phyloP scores from a whole-genome alignment of 2,113 vertebrate species.

The cattle (Bos taurus) region DNA sequence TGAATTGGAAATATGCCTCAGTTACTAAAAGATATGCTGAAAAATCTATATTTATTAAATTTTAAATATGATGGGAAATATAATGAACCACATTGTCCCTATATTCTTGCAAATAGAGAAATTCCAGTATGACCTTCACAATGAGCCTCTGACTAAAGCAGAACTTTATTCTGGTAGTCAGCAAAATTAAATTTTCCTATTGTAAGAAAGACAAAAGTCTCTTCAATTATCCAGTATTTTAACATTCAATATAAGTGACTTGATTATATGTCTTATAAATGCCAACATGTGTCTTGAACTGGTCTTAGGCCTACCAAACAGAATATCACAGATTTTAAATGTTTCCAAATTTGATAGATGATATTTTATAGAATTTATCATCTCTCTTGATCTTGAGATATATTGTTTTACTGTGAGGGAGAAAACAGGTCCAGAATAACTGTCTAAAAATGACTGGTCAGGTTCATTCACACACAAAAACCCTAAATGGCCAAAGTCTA shows the following conservation, averaged over 20 bases:
- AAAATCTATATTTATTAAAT: slow-evolving; percentile 90
- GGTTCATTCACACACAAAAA: neutral
- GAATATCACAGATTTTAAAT: slow-evolving; percentile 4
- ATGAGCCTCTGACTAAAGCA: slow-evolving; percentile 54
- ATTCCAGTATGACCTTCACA: slow-evolving; percentile 53
- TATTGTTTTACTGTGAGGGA: slow-evolving; percentile 68
- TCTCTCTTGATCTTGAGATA: slow-evolving; percentile 63
- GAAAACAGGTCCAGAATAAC: neutral
- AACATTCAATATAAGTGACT: slow-evolving; percentile 85
- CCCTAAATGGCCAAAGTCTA: neutral
- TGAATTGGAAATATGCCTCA: neutral
- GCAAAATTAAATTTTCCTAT: slow-evolving; percentile 87
- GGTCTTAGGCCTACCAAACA: slow-evolving; percentile 45
- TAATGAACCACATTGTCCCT: slow-evolving; percentile 88
- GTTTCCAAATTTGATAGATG: neutral
- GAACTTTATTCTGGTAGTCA: slow-evolving; percentile 49
- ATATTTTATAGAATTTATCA: slow-evolving; percentile 31
- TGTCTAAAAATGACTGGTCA: neutral
- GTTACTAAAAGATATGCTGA: slow-evolving; percentile 83
- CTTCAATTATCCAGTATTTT: slow-evolving; percentile 89
- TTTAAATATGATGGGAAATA: slow-evolving; percentile 91
- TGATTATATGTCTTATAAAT: slow-evolving; percentile 88
- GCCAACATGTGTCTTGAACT: slow-evolving; percentile 86
- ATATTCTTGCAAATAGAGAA: slow-evolving; percentile 86
- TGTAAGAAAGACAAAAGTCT: slow-evolving; percentile 90